Conservation (phyloP, 2,113 vertebrate species). For the Sorex araneus region DNA sequence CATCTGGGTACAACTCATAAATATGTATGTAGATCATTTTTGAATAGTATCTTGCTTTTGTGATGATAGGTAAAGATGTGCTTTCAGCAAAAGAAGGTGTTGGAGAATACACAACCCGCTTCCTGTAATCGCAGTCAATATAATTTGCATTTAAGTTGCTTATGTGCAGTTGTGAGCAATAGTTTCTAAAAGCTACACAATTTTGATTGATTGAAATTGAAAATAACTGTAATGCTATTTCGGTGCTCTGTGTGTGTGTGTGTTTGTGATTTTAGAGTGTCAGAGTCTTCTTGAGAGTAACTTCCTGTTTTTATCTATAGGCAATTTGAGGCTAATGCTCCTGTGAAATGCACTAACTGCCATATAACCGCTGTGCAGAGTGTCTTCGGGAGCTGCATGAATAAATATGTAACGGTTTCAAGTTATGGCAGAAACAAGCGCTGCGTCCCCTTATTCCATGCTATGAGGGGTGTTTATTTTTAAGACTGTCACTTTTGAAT, state of each 20-base stretch:
- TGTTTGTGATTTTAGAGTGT: conserved; percentile 25
- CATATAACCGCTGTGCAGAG: not conserved
- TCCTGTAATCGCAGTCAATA: not conserved
- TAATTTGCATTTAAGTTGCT: conserved; percentile 75
- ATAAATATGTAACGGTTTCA: conserved; percentile 55
- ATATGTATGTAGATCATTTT: conserved; percentile 62
- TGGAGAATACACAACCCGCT: conserved; percentile 32
- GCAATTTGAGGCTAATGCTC: conserved; percentile 25
- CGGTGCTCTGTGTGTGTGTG: not conserved
- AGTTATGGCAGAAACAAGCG: conserved; percentile 33
- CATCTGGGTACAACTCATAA: conserved; percentile 61
- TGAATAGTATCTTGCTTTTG: conserved; percentile 12
- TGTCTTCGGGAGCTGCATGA: conserved; percentile 38
- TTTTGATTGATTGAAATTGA: conserved; percentile 75
- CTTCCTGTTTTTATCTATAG: conserved; percentile 28
- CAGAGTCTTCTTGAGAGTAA: conserved; percentile 33
- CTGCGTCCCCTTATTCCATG: not conserved
- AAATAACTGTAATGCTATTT: conserved; percentile 62
- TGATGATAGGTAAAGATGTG: conserved; percentile 12
- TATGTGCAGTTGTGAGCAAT: conserved; percentile 29
- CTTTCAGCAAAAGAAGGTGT: conserved; percentile 32
- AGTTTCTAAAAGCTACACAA: conserved; percentile 68
- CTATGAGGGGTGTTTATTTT: not conserved
- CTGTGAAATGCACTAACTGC: not conserved
- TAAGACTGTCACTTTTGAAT: conserved; percentile 63